Evolutionary conservation across 2,888 invertebrate genomes (phyloP), one percentile per base, ranked within the genome.

Genomic region (Trisateles emortualis): DNA sequence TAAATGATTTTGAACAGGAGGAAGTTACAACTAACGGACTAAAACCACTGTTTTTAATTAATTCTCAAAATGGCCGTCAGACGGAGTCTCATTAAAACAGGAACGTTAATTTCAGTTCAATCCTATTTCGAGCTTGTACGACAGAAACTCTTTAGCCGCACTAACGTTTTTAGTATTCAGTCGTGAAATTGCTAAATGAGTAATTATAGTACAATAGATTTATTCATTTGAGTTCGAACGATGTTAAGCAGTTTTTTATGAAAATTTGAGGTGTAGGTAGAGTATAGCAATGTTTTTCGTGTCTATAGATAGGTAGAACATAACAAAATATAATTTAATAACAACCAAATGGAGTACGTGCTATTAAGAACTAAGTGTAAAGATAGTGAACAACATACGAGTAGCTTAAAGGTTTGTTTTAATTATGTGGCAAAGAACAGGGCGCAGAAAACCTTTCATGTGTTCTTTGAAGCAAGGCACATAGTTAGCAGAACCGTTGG

Each of bases 21-120:
- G 4, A 17, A 41, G 33, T 45, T 68, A 60, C 67, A 64, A 72
- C 70, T 71, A 54, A 10, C 47, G 56, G 54, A 65, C 59, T 61
- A 60, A 67, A 69, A 69, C 68, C 63, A 46, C 70, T 61, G 67
- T 70, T 76, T 81, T 76, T 75, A 82, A 82, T 78, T 76, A 77
- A 76, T 76, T 74, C 59, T 29, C 69, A 62, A 60, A 75, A 79
- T 69, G 67, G 61, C 63, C 47, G 59, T 41, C 56, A 50, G 52
- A 56, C 64, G 54, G 65, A 59, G 41, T 43, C 68, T 76, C 72
- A 67, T 81, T 77, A 71, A 74, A 79, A 71, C 61, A 57, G 43
- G 55, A 64, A 67, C 67, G 70, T 72, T 75, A 70, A 76, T 75
- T 76, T 74, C 66, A 67, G 67, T 70, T 74, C 65, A 68, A 70